Evolutionary conservation across 1,140 invertebrate species (phyloP).

Genomic region (Eumaeus atala): DNA sequence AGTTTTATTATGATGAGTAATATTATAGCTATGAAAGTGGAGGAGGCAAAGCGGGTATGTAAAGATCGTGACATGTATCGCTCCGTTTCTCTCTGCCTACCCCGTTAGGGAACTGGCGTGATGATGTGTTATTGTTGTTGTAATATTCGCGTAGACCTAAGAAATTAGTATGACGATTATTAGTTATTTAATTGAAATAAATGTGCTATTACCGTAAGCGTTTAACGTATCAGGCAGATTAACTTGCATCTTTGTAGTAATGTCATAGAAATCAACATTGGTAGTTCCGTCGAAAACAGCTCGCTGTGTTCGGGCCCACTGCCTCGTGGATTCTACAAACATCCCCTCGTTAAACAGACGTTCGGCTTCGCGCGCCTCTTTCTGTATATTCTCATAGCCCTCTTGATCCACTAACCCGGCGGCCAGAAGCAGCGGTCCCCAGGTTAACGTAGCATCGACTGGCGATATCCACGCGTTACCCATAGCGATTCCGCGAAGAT

Average conservation of each 20-base stretch:
- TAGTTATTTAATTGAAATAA: no score
- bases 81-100: no score
- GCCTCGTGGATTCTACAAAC: slow-evolving; percentile 77
- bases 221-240: slow-evolving; percentile 26
- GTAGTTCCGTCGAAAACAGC: slow-evolving; percentile 75
- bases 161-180: no score
- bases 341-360: slow-evolving; percentile 68
- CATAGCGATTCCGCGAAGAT: slow-evolving; percentile 85
- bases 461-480: slow-evolving; percentile 92
- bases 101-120: no score
- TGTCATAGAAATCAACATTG: slow-evolving; percentile 88
- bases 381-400: slow-evolving; percentile 74
- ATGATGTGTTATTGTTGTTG: no score
- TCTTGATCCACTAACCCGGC: slow-evolving; percentile 78
- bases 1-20: no score
- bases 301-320: slow-evolving; percentile 79
- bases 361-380: slow-evolving; percentile 69
- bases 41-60: no score
- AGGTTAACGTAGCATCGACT: slow-evolving; percentile 85
- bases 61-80: no score
- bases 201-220: slow-evolving; percentile 31
- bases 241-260: slow-evolving; percentile 74
- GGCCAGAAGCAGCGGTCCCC: slow-evolving; percentile 83
- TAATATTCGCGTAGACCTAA: no score
- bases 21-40: no score